Percentiles rank a stretch among this genome's conserved stretches.
Conservation (phyloP, 2,113 vertebrate species). For the Bostrychus sinensis region DNA sequence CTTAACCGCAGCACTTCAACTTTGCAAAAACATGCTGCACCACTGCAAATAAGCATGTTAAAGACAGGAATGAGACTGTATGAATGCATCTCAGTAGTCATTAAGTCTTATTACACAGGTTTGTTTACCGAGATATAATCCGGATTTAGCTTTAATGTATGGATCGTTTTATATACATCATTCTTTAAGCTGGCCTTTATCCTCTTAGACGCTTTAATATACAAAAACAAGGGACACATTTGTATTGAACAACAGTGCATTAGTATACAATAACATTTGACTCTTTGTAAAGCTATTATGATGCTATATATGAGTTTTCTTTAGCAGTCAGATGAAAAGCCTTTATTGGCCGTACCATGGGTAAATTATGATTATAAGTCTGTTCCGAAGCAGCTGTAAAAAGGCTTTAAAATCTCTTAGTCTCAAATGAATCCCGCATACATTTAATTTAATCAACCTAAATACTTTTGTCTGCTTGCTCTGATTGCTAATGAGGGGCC, state of each 20-base stretch:
- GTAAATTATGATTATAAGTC: too few relatives aligned
- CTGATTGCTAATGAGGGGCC: not conserved
- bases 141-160: constrained; percentile 15
- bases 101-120: constrained; percentile 1
- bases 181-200: constrained; percentile 10
- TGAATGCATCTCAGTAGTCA: not conserved
- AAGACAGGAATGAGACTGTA: not conserved
- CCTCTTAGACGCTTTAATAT: not conserved
- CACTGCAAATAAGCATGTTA: constrained; percentile 16
- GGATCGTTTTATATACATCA: constrained; percentile 11
- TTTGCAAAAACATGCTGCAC: constrained; percentile 9
- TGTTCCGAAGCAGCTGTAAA: too few relatives aligned
- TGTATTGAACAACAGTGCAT: not conserved
- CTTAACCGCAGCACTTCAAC: constrained; percentile 3
- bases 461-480: not conserved
- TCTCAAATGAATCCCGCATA: not conserved
- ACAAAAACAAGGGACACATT: not conserved
- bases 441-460: not conserved
- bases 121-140: constrained; percentile 16
- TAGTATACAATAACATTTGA: too few relatives aligned
- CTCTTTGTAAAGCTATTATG: too few relatives aligned
- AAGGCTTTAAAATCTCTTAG: not conserved
- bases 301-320: too few relatives aligned
- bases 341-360: too few relatives aligned
- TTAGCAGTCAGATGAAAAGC: too few relatives aligned